Base-by-base conservation (phyloP, 2,797 vertebrate species). In the Scarus forsteni region DNA sequence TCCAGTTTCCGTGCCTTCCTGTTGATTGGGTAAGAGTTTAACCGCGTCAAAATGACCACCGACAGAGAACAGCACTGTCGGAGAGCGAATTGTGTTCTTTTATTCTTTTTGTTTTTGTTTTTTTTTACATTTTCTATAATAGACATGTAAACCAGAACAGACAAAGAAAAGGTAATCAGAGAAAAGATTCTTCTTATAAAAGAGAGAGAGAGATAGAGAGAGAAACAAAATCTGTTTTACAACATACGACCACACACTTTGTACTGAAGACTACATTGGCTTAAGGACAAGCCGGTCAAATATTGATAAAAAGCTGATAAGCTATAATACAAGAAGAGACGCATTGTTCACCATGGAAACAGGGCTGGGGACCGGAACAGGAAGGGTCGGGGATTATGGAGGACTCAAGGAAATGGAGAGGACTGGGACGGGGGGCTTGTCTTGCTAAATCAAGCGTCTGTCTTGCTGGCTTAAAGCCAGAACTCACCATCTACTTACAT, bases 281-380 rank as follows among this genome's bases (percentile, higher is more conserved):
- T 92, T 86, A 92, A 73, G 70, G 86, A 93, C 92, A 93, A 95
- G 93, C 94, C 95, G 74, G 92, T 91, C 89, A 88, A 91, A 90
- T 94, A 93, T 92, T 92, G 89, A 94, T 93, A 93, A 94, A 94
- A 94, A 93, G 92, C 93, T 72, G 89, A 94, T 90, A 92, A 89
- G 92, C 94, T 95, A 95, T 95, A 92, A 92, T 95, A 95, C 94
- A 95, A 94, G 90, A 93, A 93, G 86, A 92, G 93, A 92, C 91
- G 78, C 90, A 70, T 90, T 80, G 87, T 88, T 91, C 88, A 83
- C 81, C 74, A 75, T 85, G 88, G 86, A 89, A 90, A 92, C 81
- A 78, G 87, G 88, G 84, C 70, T 61, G 81, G 82, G 87, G 84
- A 60, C 79, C 36, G 68, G 61, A 77, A 67, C 70, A 67, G 85